Percentiles rank a stretch among this genome's conserved stretches.
Conservation (phyloP, 2,113 vertebrate genomes). For the Heterocephalus glaber region DNA sequence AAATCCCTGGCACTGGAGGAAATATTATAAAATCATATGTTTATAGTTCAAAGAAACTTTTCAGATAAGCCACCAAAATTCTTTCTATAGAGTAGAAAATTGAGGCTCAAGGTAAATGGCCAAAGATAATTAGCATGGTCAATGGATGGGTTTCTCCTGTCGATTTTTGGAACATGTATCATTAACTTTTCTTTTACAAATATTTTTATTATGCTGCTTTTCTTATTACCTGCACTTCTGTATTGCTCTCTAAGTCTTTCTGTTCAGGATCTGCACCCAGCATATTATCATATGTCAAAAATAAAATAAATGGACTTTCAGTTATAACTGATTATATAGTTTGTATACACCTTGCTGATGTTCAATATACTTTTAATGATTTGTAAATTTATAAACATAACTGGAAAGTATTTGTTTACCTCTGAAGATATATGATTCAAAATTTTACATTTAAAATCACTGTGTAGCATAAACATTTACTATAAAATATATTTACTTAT, state of each 20-base stretch:
- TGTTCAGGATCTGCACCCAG: neutral
- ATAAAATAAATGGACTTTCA: neutral
- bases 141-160: neutral
- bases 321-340: neutral
- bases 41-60: neutral
- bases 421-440: neutral
- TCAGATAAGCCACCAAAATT: neutral
- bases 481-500: neutral
- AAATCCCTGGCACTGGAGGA: too few relatives aligned
- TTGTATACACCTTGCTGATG: neutral
- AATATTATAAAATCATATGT: neutral
- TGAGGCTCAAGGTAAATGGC: neutral
- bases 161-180: neutral
- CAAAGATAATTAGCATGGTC: neutral
- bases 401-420: neutral
- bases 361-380: neutral
- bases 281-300: neutral
- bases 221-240: neutral
- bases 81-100: neutral
- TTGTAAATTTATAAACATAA: neutral
- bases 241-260: neutral
- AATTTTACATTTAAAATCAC: conserved; percentile 9
- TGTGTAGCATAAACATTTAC: neutral
- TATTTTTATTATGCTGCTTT: neutral
- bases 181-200: neutral